A percentile compares a stretch with the other conserved stretches of the same genome.
Conservation (phyloP, 2,797 vertebrate genomes). For the Alectoris magna region DNA sequence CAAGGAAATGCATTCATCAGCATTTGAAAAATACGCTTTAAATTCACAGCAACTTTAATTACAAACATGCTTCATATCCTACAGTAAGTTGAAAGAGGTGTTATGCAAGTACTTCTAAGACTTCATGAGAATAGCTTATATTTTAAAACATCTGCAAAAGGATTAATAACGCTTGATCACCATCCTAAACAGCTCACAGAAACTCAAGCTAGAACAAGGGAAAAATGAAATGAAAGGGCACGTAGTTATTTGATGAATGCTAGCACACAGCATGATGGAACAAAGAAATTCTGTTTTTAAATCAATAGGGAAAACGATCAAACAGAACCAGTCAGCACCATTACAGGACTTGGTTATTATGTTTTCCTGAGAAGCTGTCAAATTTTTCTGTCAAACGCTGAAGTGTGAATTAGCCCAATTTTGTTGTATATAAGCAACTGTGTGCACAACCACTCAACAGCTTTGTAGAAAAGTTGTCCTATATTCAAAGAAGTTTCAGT, state of each 20-base stretch:
- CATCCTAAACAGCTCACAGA: neutral
- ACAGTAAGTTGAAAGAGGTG: neutral
- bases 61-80: neutral
- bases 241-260: constrained; percentile 27
- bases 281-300: constrained; percentile 57
- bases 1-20: neutral
- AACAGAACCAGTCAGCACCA: neutral
- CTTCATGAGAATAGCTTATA: neutral
- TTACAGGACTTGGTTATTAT: neutral
- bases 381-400: neutral
- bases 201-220: neutral
- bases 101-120: neutral
- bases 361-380: constrained; percentile 10
- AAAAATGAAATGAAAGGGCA: constrained; percentile 16
- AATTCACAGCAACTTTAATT: neutral
- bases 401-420: neutral
- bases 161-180: neutral
- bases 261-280: neutral
- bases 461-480: neutral
- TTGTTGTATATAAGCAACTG: neutral
- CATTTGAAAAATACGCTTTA: neutral
- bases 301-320: constrained; percentile 23
- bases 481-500: neutral
- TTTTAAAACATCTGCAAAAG: neutral
- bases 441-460: neutral